Percentiles rank a stretch among this genome's conserved stretches.
Evolutionary conservation across 2,888 invertebrate species (phyloP).

Genomic region (Pantelozetes paolii): DNA sequence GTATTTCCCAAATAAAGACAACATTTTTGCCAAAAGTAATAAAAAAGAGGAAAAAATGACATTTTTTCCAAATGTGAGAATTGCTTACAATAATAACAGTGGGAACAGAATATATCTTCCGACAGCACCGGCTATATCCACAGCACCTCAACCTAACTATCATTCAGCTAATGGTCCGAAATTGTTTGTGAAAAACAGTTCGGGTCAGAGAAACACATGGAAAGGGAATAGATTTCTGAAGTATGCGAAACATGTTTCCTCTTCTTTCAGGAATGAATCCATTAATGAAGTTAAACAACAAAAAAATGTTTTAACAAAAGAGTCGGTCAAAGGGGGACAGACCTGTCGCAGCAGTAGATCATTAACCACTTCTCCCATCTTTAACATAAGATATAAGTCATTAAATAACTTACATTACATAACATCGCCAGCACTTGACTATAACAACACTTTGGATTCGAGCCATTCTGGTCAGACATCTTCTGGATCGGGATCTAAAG

Average conservation of each 20-base stretch:
- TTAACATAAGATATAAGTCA: slow-evolving; percentile 64
- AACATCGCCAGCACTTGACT: slow-evolving; percentile 49
- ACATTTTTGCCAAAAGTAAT: background rate
- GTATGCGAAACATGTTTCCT: slow-evolving; percentile 30
- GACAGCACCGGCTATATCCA: too few species aligned
- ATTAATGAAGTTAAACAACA: background rate
- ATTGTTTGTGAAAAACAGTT: slow-evolving; percentile 12
- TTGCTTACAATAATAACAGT: background rate
- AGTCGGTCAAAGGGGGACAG: background rate
- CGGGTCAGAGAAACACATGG: slow-evolving; percentile 28
- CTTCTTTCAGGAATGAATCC: background rate
- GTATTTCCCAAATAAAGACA: slow-evolving; percentile 5
- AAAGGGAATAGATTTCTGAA: slow-evolving; percentile 13
- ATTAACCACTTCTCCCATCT: slow-evolving; percentile 64
- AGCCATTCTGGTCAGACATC: slow-evolving; percentile 79
- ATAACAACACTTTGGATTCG: slow-evolving; percentile 76
- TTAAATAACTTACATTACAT: slow-evolving; percentile 51
- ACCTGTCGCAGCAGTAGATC: slow-evolving; percentile 44
- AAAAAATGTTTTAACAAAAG: background rate
- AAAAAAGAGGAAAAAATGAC: slow-evolving; percentile 1
- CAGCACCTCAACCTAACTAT: background rate
- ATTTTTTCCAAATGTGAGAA: slow-evolving; percentile 10
- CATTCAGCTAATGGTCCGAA: background rate
- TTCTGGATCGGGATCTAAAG: slow-evolving; percentile 69
- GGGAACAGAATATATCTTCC: slow-evolving; percentile 9